Evolutionary conservation across 2,113 vertebrate genomes (phyloP).

Genomic region (Anarrhichthys ocellatus): DNA sequence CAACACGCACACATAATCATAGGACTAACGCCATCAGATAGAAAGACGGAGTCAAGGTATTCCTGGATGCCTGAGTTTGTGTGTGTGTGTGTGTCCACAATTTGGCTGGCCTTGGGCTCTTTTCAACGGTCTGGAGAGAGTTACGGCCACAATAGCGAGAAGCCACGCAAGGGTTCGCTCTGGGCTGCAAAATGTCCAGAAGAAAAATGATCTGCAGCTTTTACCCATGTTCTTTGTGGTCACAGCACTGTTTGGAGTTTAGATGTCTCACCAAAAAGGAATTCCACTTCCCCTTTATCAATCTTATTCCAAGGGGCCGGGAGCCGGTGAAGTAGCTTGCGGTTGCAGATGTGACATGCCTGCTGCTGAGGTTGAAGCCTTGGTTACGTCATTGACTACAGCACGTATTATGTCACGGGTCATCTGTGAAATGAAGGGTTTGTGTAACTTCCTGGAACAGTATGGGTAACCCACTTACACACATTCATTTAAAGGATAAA

Average conservation of each 20-base stretch:
- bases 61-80: conserved; percentile 16
- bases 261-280: conserved; percentile 73
- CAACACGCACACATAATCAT: not conserved
- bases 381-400: conserved; percentile 26
- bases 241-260: conserved; percentile 69
- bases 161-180: conserved; percentile 66
- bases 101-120: conserved; percentile 42
- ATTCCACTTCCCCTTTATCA: conserved; percentile 75
- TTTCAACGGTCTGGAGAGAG: conserved; percentile 65
- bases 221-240: conserved; percentile 73
- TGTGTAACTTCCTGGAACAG: conserved; percentile 28
- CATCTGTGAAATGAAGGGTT: conserved; percentile 33
- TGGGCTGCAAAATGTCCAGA: conserved; percentile 60
- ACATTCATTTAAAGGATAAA: conserved; percentile 1
- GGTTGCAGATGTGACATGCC: conserved; percentile 64
- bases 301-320: conserved; percentile 43
- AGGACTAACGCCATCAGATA: conserved; percentile 30
- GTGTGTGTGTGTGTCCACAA: conserved; percentile 26
- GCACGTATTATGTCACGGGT: conserved; percentile 34
- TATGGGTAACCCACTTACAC: not conserved
- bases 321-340: conserved; percentile 52
- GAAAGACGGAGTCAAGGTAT: conserved; percentile 11
- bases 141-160: conserved; percentile 69
- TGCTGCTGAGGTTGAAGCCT: conserved; percentile 20
- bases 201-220: conserved; percentile 74